Base-by-base conservation (phyloP, 1,140 invertebrate genomes). In the Euborellia annulipes region DNA sequence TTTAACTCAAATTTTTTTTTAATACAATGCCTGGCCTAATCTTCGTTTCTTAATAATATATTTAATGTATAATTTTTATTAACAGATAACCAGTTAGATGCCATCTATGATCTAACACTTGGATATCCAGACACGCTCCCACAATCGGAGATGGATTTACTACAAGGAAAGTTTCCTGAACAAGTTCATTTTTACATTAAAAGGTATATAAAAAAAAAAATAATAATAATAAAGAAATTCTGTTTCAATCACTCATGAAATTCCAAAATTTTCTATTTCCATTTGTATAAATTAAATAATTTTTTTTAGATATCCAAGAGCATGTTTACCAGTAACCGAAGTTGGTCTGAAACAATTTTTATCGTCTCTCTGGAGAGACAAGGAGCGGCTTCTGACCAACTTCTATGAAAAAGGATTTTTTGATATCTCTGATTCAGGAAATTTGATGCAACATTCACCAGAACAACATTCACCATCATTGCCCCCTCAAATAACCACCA, bases 101-200 rank as follows among this genome's bases (percentile, higher is more conserved):
- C 82, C 0, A 67, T 89, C 18, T 89, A 89, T 56, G 84, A 88
- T 62, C 61, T 86, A 42, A 85, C 82, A 1, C 68, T 89, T 4
- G 79, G 71, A 0, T 89, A 88, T 61, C 74, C 76, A 3, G 75
- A 76, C 37, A 64, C 57, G 8, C 67, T 82, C 14, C 76, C 80
- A 0, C 76, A 81, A 55, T 76, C 69, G 30, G 82, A 85, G 58
- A 54, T 72, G 43, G 75, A 82, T 50, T 58, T 64, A 45, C 52
- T 86, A 34, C 62, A 61, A 22, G 83, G 83, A 34, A 67, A 65
- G 37, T 72, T 84, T 50, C 84, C 85, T 0, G 69, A 70, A 52
- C 69, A 79, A 53, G 76, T 87, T 13, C 76, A 83, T 57, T 80
- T 85, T 56, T 68, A 78, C 62, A 73, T 87, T 41, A 79, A 76